Evolutionary conservation across 2,113 vertebrate genomes (phyloP).

Genomic region (Nycticorax nycticorax): DNA sequence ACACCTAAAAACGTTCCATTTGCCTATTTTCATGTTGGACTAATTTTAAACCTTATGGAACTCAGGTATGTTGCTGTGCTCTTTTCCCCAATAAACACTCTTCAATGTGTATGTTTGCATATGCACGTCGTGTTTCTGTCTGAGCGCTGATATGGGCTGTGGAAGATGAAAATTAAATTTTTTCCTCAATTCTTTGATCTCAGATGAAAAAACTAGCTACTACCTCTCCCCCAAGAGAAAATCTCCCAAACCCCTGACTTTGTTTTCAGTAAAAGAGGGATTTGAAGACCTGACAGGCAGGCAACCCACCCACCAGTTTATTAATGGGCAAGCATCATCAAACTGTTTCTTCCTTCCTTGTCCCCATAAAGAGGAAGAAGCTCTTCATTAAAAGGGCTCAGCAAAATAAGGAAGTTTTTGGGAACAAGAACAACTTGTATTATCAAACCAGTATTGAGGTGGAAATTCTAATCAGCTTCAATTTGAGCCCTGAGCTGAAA

Average conservation of each 20-base stretch:
- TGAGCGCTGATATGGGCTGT: background rate
- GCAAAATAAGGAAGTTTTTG: background rate
- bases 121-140: background rate
- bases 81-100: background rate
- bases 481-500: background rate
- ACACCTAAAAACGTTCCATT: background rate
- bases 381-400: background rate
- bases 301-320: background rate
- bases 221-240: background rate
- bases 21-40: background rate
- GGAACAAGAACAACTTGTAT: background rate
- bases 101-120: background rate
- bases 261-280: background rate
- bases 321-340: background rate
- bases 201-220: background rate
- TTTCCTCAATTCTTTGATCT: background rate
- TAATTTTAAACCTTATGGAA: background rate
- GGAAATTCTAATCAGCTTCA: background rate
- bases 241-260: background rate
- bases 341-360: background rate
- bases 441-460: background rate
- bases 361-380: background rate
- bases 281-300: background rate
- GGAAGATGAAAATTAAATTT: background rate
- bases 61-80: background rate